Base-by-base conservation (phyloP, 2,797 vertebrate genomes). In the Thalassophryne amazonica region DNA sequence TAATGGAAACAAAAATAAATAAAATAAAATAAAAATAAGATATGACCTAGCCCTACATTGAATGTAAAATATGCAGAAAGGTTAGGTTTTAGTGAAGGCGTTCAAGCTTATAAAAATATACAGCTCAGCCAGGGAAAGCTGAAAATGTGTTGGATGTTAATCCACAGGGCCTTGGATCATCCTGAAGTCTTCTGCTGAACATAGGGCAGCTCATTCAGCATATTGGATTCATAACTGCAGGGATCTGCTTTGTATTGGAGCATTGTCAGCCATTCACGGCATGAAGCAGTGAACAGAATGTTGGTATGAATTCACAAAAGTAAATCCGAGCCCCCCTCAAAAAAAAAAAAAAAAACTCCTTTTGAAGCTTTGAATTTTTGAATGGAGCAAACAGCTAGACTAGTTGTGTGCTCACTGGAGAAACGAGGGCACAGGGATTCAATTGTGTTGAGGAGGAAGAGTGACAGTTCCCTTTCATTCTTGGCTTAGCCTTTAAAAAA, bases 31-130 rank as follows among this genome's bases (percentile, higher is more conserved):
- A 41, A 19, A 1, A 20, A 36, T 48, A 2, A 5, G 47, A 61
- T 52, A 53, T 37, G 12, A 22, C 55, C 28, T 20, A 23, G 58
- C 47, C 83, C 75, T 86, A 88, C 85, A 88, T 89, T 81, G 61
- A 80, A 73, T 47, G 60, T 49, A 25, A 47, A 74, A 54, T 18
- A 61, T 47, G 53, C 29, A 69, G 57, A 36, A 31, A 34, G 24
- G 13, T 60, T 60, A 7, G 1, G 7, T 25, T 39, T 15, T 42
- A 15, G 29, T 38, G n/a, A n/a, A n/a, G n/a, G n/a, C n/a, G n/a
- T 75, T 24, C 51, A 14, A n/a, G n/a, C n/a, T n/a, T 14, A 18
- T 7, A 39, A 57, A 62, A 56, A 4, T 8, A 13, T 30, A 23
- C 38, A 72, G 56, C 22, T 73, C 51, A 35, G 52, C 35, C 38